A percentile compares a stretch with the other conserved stretches of the same genome.
Evolutionary conservation across 2,113 vertebrate genomes (phyloP).

Genomic region (Reinhardtius hippoglossoides): DNA sequence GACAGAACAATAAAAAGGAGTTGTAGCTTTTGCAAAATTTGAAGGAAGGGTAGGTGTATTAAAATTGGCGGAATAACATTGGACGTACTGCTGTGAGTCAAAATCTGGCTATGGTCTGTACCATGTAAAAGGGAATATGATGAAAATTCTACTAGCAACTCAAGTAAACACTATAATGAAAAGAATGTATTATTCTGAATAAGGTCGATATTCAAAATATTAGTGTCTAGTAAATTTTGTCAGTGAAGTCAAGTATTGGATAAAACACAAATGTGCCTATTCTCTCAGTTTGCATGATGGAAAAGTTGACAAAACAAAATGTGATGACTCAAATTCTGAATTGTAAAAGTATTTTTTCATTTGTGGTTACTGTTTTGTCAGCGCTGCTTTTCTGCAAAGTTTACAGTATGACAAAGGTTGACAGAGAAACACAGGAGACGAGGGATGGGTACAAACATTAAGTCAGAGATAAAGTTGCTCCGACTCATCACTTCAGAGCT

Average conservation of each 20-base stretch:
- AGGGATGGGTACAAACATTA: neutral
- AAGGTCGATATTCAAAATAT: no score
- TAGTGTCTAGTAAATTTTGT: no score
- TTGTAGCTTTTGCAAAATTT: no score
- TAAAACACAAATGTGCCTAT: neutral
- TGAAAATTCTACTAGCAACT: no score
- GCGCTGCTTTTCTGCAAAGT: neutral
- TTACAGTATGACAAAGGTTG: neutral
- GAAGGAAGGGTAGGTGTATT: no score
- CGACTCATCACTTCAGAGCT: conserved; percentile 26
- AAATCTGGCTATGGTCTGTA: no score
- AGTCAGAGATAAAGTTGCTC: conserved; percentile 17
- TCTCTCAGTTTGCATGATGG: neutral
- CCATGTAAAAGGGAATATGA: no score
- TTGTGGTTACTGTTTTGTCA: neutral
- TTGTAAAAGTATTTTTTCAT: conserved; percentile 1
- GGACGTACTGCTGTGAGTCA: no score
- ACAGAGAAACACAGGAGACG: neutral
- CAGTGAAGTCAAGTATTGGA: neutral
- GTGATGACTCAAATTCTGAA: neutral
- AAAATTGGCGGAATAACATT: no score
- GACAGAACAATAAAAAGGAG: no score
- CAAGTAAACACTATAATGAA: no score
- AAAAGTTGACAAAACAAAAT: neutral
- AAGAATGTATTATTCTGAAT: no score